Percentiles rank a stretch among this genome's conserved stretches.
Conservation (phyloP, 2,113 vertebrate species). For the Cheilinus undulatus region DNA sequence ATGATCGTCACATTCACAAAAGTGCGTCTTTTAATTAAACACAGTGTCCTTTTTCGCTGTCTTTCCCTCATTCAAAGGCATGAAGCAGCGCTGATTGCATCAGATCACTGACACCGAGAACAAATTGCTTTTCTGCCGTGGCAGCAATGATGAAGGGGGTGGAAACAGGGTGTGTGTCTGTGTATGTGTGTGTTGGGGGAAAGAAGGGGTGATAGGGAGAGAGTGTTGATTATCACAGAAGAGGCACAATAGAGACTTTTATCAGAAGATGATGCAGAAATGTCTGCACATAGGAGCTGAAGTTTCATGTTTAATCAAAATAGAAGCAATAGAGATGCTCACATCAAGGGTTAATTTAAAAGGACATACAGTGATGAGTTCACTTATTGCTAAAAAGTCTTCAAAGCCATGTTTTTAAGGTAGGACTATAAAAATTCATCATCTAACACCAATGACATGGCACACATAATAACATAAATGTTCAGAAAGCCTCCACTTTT, state of each 20-base stretch:
- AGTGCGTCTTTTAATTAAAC: conserved; percentile 76
- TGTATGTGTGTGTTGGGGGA: neutral
- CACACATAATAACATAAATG: no score
- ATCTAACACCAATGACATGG: no score
- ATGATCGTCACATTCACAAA: conserved; percentile 64
- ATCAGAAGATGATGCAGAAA: conserved; percentile 49
- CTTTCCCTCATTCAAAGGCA: conserved; percentile 58
- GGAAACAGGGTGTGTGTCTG: conserved; percentile 28
- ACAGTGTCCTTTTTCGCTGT: conserved; percentile 57
- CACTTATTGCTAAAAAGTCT: no score
- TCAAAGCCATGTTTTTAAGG: no score
- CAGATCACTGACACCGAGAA: conserved; percentile 77
- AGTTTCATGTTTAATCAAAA: conserved; percentile 19
- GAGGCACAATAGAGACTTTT: conserved; percentile 48
- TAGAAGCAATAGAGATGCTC: neutral
- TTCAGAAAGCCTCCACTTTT: no score
- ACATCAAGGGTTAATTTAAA: neutral
- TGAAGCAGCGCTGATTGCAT: conserved; percentile 80
- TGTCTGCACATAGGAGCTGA: conserved; percentile 28
- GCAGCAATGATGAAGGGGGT: conserved; percentile 52
- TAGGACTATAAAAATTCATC: no score
- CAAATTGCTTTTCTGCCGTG: conserved; percentile 80
- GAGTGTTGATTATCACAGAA: conserved; percentile 60
- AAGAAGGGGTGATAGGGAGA: conserved; percentile 4
- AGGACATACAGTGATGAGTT: neutral